phyloP scores from a whole-genome alignment of 1,140 invertebrate species.

The Saxidomus purpurata region DNA sequence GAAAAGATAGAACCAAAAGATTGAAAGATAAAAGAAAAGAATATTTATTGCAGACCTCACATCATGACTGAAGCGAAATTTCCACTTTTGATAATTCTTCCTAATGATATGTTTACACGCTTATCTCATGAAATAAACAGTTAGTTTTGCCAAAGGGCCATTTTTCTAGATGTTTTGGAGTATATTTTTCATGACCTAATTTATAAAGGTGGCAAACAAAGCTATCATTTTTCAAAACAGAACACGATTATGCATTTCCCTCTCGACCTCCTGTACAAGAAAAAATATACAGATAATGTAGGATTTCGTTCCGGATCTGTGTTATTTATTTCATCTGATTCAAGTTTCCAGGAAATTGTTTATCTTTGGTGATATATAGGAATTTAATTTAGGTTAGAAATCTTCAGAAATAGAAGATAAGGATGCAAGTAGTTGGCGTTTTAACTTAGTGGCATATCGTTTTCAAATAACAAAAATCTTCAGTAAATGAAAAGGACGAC shows the following conservation, averaged over 20 bases:
- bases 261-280: too few species aligned
- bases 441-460: too few species aligned
- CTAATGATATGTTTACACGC: conserved; percentile 6
- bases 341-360: neutral
- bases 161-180: neutral
- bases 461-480: too few species aligned
- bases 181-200: neutral
- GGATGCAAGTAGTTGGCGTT: too few species aligned
- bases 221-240: too few species aligned
- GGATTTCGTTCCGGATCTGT: neutral
- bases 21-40: neutral
- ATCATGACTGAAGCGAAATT: neutral
- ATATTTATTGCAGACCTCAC: conserved; percentile 14
- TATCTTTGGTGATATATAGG: neutral
- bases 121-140: neutral
- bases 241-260: too few species aligned
- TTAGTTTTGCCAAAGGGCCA: neutral
- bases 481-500: too few species aligned
- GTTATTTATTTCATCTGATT: conserved; percentile 1
- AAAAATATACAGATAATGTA: too few species aligned
- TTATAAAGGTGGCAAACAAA: neutral
- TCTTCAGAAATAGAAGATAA: too few species aligned
- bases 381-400: neutral
- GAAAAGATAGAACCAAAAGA: neutral
- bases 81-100: neutral